These are phyloP conservation scores for Fratercula arctica DNA, from an alignment of 2,797 vertebrate species.

Conservation along the genomic window DNA sequence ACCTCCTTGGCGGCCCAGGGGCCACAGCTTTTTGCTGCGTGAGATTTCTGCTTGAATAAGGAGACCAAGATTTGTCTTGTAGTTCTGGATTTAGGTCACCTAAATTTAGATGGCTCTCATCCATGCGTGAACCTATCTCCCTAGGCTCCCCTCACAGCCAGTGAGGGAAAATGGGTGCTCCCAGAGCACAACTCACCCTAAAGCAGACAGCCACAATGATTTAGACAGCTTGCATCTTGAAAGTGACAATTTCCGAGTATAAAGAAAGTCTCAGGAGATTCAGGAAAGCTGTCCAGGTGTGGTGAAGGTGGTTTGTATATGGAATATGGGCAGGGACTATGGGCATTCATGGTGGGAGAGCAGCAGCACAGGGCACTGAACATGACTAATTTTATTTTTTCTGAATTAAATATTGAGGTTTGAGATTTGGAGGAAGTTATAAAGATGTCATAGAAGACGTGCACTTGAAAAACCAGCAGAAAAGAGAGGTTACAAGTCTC, in stretches of 20 bases:
- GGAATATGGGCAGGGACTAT: background rate
- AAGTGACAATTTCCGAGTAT: background rate
- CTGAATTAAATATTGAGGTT: background rate
- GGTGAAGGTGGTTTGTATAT: background rate
- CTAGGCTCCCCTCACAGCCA: background rate
- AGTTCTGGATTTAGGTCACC: background rate
- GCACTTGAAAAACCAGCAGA: background rate
- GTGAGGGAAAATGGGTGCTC: background rate
- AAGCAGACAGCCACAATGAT: background rate
- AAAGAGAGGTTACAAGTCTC: background rate
- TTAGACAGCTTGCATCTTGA: background rate
- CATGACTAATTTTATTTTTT: background rate
- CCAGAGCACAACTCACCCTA: background rate
- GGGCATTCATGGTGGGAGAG: background rate
- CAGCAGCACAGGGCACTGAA: background rate
- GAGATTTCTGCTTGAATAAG: background rate
- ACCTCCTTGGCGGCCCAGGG: background rate
- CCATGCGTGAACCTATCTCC: background rate
- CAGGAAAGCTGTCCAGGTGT: background rate
- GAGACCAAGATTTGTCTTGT: background rate
- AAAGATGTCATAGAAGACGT: rapidly evolving
- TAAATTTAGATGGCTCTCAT: background rate
- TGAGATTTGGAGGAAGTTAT: background rate
- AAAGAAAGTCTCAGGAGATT: background rate
- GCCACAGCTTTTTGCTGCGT: background rate